phyloP scores from a whole-genome alignment of 2,113 vertebrate genomes.

The Otolemur garnettii region DNA sequence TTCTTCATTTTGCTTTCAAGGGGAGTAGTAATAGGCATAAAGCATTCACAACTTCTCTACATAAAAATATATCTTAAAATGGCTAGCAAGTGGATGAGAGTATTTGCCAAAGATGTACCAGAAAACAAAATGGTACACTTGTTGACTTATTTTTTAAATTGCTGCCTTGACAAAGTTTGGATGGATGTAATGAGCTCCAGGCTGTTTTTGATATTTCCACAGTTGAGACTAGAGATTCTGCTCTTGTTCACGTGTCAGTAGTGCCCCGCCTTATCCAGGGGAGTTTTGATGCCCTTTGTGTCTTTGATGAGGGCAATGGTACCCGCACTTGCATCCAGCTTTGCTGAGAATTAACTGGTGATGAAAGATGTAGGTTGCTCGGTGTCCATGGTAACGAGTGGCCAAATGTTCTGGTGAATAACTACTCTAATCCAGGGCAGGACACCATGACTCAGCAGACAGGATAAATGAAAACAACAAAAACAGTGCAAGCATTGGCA shows the following conservation, averaged over 20 bases:
- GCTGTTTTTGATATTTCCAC: neutral
- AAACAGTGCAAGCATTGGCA: neutral
- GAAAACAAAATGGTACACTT: neutral
- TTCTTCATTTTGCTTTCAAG: neutral
- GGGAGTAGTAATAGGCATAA: neutral
- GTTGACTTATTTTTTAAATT: neutral
- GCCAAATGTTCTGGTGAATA: slow-evolving; percentile 51
- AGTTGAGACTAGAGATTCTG: neutral
- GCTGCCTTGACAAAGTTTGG: neutral
- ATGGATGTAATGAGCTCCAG: neutral
- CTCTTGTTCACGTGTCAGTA: neutral
- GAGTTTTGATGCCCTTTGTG: neutral
- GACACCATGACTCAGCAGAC: neutral
- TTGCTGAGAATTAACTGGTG: slow-evolving; percentile 47
- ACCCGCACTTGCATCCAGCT: slow-evolving; percentile 44
- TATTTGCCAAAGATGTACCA: neutral
- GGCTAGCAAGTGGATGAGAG: neutral
- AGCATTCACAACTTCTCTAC: neutral
- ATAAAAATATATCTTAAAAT: neutral
- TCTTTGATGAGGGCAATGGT: neutral
- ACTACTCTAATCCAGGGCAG: slow-evolving; percentile 19
- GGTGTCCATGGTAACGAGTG: slow-evolving; percentile 70
- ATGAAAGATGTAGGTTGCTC: slow-evolving; percentile 42
- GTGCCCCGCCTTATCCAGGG: neutral
- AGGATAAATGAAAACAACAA: neutral